These are phyloP conservation scores for Telmatochromis bifrenatus DNA, from an alignment of 2,113 vertebrate genomes.

Conservation along the genomic window DNA sequence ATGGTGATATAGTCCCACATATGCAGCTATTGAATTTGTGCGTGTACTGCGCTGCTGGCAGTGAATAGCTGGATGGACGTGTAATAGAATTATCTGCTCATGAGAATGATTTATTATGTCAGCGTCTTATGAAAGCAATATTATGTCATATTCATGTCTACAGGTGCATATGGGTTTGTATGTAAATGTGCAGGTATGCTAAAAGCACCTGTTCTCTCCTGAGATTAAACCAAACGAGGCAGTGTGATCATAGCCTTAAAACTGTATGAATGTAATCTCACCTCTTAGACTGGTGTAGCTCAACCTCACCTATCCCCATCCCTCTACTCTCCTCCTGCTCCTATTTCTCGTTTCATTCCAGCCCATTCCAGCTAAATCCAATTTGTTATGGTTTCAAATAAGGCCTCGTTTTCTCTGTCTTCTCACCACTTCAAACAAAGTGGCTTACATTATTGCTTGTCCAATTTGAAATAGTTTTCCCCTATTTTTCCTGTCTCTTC, in stretches of 20 bases:
- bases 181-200: constrained; percentile 7
- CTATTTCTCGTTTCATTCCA: constrained; percentile 23
- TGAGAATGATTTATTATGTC: neutral
- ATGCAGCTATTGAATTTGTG: neutral
- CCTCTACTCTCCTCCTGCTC: neutral
- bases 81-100: neutral
- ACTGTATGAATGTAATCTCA: constrained; percentile 50
- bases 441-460: constrained; percentile 39
- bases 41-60: neutral
- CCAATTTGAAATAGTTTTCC: constrained; percentile 30
- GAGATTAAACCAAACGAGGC: constrained; percentile 39
- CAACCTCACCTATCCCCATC: neutral
- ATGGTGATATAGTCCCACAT: neutral
- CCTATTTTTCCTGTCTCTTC: constrained; percentile 5
- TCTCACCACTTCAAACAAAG: constrained; percentile 43
- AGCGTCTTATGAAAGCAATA: neutral
- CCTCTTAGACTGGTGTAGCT: constrained; percentile 32
- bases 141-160: neutral
- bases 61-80: neutral
- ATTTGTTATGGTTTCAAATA: constrained; percentile 60
- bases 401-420: constrained; percentile 40
- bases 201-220: neutral
- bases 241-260: constrained; percentile 43
- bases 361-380: constrained; percentile 53
- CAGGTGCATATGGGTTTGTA: neutral